Conservation (phyloP, 2,113 vertebrate genomes). For the Pangasianodon gigas region DNA sequence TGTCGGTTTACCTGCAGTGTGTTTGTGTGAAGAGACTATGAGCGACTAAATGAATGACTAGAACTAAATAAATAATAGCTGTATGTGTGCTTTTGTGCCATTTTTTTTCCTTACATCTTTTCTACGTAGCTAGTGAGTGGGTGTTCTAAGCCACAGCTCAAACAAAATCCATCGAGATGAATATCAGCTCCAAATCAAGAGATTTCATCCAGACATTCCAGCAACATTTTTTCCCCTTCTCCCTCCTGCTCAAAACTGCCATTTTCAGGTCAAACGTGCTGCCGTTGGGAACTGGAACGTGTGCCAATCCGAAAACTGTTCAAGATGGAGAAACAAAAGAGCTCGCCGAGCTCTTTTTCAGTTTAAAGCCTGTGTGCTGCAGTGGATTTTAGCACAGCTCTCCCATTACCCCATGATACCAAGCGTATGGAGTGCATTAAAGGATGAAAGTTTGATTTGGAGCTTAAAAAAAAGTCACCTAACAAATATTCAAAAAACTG, state of each 20-base stretch:
- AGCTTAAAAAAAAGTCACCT: neutral
- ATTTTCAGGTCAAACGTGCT: constrained; percentile 20
- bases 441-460: neutral
- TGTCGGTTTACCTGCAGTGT: constrained; percentile 5
- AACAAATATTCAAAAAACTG: neutral
- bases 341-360: neutral
- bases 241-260: constrained; percentile 11
- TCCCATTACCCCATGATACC: neutral
- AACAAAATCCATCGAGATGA: constrained; percentile 22
- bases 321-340: constrained; percentile 36
- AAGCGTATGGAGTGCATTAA: neutral
- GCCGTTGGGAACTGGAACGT: constrained; percentile 9
- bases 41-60: neutral
- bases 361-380: constrained; percentile 4
- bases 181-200: constrained; percentile 20
- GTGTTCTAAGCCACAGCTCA: constrained; percentile 20
- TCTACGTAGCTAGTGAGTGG: neutral
- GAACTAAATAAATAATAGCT: neutral
- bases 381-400: neutral
- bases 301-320: constrained; percentile 38
- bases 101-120: neutral
- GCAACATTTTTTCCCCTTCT: neutral
- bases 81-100: neutral
- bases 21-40: neutral
- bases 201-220: constrained; percentile 30